These are phyloP conservation scores for Trididemnum nubilum DNA, from an alignment of 23 tunicate genomes.

Conservation along the genomic window DNA sequence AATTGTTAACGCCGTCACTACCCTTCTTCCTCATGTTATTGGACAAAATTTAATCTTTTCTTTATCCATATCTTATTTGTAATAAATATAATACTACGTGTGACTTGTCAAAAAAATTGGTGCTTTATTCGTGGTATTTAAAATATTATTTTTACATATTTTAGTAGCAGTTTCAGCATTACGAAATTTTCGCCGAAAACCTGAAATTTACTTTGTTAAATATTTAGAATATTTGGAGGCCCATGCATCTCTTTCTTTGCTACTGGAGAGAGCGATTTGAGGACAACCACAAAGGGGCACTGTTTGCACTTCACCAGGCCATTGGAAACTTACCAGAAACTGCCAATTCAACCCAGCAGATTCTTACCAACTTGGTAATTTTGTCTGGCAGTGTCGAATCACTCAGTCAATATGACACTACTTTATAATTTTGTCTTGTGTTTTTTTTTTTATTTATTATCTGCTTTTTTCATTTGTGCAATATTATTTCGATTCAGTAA, in stretches of 20 bases:
- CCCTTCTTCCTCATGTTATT: no score
- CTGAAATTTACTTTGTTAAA: no score
- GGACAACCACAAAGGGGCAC: constrained; percentile 43
- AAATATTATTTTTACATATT: no score
- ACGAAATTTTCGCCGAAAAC: no score
- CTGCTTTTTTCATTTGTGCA: not conserved
- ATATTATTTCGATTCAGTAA: no score
- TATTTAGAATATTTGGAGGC: constrained; percentile 28
- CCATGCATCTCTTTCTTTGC: constrained; percentile 35
- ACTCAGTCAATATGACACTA: constrained; percentile 51
- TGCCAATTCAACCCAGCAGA: not conserved
- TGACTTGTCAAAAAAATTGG: no score
- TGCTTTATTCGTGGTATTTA: no score
- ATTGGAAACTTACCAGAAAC: constrained; percentile 32
- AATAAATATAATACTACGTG: no score
- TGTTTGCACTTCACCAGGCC: constrained; percentile 45
- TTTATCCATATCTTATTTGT: no score
- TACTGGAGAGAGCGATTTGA: constrained; percentile 41
- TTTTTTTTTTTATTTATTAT: not conserved
- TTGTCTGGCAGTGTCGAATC: constrained; percentile 30
- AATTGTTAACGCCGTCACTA: no score
- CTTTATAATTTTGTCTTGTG: constrained; percentile 3
- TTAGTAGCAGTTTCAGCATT: no score
- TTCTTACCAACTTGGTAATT: constrained; percentile 35
- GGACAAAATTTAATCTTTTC: no score